Conservation (phyloP, 2,888 invertebrate genomes). For the Rotaria sp. region DNA sequence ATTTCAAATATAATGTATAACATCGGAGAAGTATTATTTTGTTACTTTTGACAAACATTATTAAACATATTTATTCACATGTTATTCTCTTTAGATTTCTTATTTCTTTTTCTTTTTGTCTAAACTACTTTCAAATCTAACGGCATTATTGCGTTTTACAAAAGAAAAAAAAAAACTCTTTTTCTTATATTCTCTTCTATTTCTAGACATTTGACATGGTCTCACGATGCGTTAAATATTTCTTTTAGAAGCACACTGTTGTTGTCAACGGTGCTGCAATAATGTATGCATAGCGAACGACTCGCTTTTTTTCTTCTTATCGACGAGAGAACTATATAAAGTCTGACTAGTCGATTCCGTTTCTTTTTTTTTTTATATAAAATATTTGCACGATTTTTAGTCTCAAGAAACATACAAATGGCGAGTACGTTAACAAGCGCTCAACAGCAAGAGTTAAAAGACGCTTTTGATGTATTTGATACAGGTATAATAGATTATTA, state of each 20-base stretch:
- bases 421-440: background rate
- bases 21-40: background rate
- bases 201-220: background rate
- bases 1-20: too few species aligned
- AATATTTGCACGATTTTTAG: background rate
- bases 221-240: too few species aligned
- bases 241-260: background rate
- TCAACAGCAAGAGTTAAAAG: background rate
- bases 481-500: background rate
- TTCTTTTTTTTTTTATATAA: background rate
- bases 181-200: background rate
- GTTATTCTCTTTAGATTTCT: too few species aligned
- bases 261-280: background rate
- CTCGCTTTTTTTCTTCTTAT: background rate
- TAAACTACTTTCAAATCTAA: too few species aligned
- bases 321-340: background rate
- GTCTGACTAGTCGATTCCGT: background rate
- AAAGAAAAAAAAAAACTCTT: background rate
- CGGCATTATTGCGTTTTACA: too few species aligned
- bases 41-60: background rate
- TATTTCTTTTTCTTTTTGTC: too few species aligned
- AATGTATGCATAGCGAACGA: too few species aligned
- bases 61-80: background rate
- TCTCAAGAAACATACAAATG: background rate
- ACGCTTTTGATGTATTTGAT: background rate